A percentile compares a stretch with the other conserved stretches of the same genome.
Evolutionary conservation across 2,888 invertebrate genomes (phyloP).

Genomic region (Heliothis peltigera): DNA sequence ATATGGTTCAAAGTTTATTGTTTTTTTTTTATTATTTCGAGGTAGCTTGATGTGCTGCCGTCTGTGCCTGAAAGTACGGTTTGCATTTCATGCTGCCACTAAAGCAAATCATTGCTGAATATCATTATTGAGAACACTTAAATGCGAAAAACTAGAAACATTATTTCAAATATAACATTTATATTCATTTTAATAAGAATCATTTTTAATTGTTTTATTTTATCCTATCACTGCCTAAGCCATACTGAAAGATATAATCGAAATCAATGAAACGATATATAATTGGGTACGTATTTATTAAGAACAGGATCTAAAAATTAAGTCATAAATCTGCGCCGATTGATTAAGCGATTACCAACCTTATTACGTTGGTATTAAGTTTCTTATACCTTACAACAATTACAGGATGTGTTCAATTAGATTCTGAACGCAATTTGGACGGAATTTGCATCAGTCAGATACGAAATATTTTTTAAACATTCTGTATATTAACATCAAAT

Average conservation of each 20-base stretch:
- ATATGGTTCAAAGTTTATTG: no score
- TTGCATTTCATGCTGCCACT: slow-evolving; percentile 20
- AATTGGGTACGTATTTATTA: slow-evolving; percentile 6
- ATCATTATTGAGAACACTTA: slow-evolving; percentile 38
- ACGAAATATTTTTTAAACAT: slow-evolving; percentile 8
- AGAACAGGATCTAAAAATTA: slow-evolving; percentile 24
- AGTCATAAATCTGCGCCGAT: slow-evolving; percentile 13
- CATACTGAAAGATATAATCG: background rate
- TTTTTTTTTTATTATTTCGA: no score
- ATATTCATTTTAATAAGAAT: slow-evolving; percentile 18
- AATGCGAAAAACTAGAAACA: slow-evolving; percentile 33
- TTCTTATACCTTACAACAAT: slow-evolving; percentile 7
- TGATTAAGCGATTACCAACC: slow-evolving; percentile 20
- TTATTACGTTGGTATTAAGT: slow-evolving; percentile 13
- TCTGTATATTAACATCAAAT: background rate
- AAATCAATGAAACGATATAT: background rate
- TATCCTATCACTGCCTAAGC: background rate
- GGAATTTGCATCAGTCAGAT: slow-evolving; percentile 37
- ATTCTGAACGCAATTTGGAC: slow-evolving; percentile 22
- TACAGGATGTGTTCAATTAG: slow-evolving; percentile 45
- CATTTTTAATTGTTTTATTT: slow-evolving; percentile 19
- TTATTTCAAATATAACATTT: slow-evolving; percentile 34
- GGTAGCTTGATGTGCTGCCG: no score
- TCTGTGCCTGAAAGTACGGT: no score
- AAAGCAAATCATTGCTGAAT: slow-evolving; percentile 26